Evolutionary conservation across 2,113 vertebrate species (phyloP).

Genomic region (Turdus rufiventris): DNA sequence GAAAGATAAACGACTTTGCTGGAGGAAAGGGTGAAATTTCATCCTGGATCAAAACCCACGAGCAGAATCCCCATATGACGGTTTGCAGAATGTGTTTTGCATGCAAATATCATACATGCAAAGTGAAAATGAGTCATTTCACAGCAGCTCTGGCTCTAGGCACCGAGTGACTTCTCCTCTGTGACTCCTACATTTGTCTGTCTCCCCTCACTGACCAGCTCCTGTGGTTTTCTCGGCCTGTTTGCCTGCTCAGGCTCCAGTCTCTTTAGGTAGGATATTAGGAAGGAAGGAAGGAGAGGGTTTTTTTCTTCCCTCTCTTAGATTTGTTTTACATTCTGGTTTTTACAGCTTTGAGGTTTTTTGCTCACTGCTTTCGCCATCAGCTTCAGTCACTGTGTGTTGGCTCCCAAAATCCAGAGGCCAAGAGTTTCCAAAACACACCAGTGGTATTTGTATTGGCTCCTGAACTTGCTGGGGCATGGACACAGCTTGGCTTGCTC

Average conservation of each 20-base stretch:
- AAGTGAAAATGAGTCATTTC: constrained; percentile 62
- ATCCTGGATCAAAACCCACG: constrained; percentile 45
- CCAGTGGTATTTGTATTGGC: constrained; percentile 53
- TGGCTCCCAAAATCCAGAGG: constrained; percentile 31
- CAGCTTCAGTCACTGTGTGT: not conserved
- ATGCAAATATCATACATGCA: constrained; percentile 58
- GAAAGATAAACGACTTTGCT: constrained; percentile 61
- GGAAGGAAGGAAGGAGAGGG: not conserved
- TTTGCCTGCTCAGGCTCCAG: not conserved
- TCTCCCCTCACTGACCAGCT: constrained; percentile 31
- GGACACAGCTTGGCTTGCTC: not conserved
- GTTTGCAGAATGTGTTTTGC: not conserved
- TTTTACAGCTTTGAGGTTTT: constrained; percentile 56
- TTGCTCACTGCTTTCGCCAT: constrained; percentile 6
- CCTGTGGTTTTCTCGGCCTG: not conserved
- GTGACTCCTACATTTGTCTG: constrained; percentile 54
- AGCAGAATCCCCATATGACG: constrained; percentile 45
- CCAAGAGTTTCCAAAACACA: constrained; percentile 35
- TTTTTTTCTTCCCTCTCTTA: not conserved
- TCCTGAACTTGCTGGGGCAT: not conserved
- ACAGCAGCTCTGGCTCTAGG: constrained; percentile 54
- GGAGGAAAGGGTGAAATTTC: constrained; percentile 67
- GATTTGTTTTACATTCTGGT: constrained; percentile 29
- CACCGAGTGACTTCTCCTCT: constrained; percentile 41
- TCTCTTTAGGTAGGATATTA: not conserved